Percentiles rank a stretch among this genome's conserved stretches.
These are phyloP conservation scores for Halocynthia roretzi DNA, from an alignment of 23 tunicate species.

Conservation along the genomic window DNA sequence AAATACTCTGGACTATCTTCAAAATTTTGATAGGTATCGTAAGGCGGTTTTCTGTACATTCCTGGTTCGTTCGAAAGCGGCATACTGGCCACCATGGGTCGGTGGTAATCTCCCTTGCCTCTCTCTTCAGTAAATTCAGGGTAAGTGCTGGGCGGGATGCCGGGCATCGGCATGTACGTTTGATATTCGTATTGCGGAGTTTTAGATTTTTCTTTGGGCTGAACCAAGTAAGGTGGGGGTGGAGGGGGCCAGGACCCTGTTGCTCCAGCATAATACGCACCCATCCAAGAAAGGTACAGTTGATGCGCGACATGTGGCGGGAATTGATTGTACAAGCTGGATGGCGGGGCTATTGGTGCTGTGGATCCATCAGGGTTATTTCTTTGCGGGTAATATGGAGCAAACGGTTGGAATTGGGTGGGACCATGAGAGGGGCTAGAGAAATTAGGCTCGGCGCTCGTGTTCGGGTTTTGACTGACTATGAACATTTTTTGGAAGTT, in stretches of 20 bases:
- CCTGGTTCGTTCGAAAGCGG: no score
- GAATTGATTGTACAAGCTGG: slow-evolving; percentile 23
- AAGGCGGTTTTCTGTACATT: no score
- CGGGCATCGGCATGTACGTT: no score
- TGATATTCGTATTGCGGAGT: neutral
- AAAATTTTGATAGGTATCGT: no score
- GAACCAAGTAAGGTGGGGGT: slow-evolving; percentile 61
- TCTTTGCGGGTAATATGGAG: slow-evolving; percentile 14
- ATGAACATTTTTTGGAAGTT: neutral
- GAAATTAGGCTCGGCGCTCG: neutral
- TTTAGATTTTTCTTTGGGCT: slow-evolving; percentile 18
- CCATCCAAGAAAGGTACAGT: slow-evolving; percentile 63
- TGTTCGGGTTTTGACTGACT: neutral
- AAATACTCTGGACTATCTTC: no score
- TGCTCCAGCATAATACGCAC: slow-evolving; percentile 87
- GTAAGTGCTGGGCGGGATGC: no score
- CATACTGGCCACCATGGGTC: no score
- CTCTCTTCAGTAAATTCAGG: no score
- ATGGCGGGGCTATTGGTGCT: neutral
- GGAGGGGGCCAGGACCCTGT: slow-evolving; percentile 83
- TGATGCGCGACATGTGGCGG: slow-evolving; percentile 65
- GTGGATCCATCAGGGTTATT: neutral
- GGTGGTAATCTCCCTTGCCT: no score
- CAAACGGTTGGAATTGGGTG: neutral
- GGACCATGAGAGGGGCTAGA: neutral